phyloP scores from a whole-genome alignment of 2,797 vertebrate genomes.

The Lepidocolaptes lacrymiger region DNA sequence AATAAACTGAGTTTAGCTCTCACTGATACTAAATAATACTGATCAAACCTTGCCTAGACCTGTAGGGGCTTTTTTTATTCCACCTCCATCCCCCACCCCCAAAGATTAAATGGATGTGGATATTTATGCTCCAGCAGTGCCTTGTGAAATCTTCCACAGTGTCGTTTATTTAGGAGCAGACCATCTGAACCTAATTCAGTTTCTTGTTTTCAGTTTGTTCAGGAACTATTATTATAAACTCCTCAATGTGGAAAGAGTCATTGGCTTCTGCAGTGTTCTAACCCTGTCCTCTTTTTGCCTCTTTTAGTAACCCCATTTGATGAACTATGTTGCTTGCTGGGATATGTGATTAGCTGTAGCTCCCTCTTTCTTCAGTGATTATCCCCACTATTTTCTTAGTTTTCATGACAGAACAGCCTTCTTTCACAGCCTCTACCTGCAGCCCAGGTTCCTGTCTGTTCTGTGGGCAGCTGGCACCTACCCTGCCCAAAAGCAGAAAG shows the following conservation, averaged over 20 bases:
- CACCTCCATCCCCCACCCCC: neutral
- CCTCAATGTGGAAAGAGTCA: neutral
- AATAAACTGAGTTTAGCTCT: neutral
- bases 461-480: neutral
- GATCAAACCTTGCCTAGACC: neutral
- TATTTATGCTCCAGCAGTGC: neutral
- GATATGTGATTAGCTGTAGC: neutral
- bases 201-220: constrained; percentile 26
- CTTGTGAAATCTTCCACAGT: constrained; percentile 2
- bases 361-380: neutral
- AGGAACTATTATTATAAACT: neutral
- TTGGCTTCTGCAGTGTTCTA: neutral
- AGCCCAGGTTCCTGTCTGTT: neutral
- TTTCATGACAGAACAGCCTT: neutral
- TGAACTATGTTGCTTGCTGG: neutral
- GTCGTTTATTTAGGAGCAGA: neutral
- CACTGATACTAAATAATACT: neutral
- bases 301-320: neutral
- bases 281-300: neutral
- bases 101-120: neutral
- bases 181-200: constrained; percentile 14
- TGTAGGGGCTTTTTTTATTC: fast-evolving
- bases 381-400: neutral
- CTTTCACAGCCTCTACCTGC: neutral
- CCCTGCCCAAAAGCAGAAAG: neutral